Base-by-base conservation (phyloP, 2,888 invertebrate species). In the Luffia ferchaultella region DNA sequence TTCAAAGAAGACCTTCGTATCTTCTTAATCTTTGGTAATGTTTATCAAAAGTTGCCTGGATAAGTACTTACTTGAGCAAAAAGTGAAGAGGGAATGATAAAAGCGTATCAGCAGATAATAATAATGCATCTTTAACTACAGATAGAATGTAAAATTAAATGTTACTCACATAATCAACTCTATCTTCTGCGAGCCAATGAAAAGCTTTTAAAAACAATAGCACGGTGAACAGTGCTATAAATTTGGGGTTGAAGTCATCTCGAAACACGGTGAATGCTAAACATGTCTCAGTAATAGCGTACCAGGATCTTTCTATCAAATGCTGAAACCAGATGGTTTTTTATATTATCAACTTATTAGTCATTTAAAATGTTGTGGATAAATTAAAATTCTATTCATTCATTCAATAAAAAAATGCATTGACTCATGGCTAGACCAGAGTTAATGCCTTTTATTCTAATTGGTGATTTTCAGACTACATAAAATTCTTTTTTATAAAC, bases 241-340 rank as follows among this genome's bases (percentile, higher is more conserved):
- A 99, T 70, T 95, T 94, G 15, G 96, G 96, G 85, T 96, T 97
- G 73, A 99, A 98, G 70, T 99, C 99, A 85, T 99, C 99, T 67
- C 98, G 88, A 77, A 98, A 98, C 9, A 98, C 97, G 43, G 98
- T 99, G 73, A 99, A 99, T 9, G 99, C 99, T 63, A 99, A 84
- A 77, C 99, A 99, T 17, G 99, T 99, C 85, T 99, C 99, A n/a
- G 98, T 98, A 53, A 99, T 92, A 5, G 99, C 98, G 85, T 99
- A 99, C 98, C 99, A 98, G 46, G 97, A 96, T 59, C 97, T 88
- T 73, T 99, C 99, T 73, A 98, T 93, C 63, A 99, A 86, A 84
- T 98, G 98, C 95, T 96, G 82, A 54, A 89, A 87, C 60, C 63
- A 63, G 59, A 60, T 53, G 18, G 16, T 7, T 42, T 7, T 42